phyloP scores from a whole-genome alignment of 2,888 invertebrate genomes.

The Chromoteleia sp. region DNA sequence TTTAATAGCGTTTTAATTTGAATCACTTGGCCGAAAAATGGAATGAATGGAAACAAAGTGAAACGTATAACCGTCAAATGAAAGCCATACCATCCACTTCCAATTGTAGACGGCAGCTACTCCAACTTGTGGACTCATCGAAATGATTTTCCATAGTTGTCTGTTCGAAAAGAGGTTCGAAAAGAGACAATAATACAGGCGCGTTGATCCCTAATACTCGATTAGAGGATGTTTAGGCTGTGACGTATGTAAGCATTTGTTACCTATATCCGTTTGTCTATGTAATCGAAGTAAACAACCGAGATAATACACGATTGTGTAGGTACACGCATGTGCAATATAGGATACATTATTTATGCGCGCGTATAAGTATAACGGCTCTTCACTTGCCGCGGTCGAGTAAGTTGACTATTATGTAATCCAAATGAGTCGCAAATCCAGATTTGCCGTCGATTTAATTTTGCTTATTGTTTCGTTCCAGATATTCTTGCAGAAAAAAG shows the following conservation, averaged over 20 bases:
- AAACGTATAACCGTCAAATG: no score
- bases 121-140: conserved; percentile 13
- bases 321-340: conserved; percentile 37
- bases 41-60: no score
- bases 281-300: conserved; percentile 40
- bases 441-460: conserved; percentile 35
- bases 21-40: no score
- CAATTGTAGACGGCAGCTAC: background rate
- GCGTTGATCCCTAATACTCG: conserved; percentile 8
- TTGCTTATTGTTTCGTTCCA: conserved; percentile 31
- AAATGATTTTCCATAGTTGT: background rate
- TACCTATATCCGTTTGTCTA: conserved; percentile 23
- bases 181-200: background rate
- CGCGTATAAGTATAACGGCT: conserved; percentile 32
- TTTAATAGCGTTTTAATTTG: no score
- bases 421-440: conserved; percentile 32
- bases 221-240: conserved; percentile 27
- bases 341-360: conserved; percentile 42
- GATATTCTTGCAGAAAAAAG: conserved; percentile 3
- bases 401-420: conserved; percentile 27
- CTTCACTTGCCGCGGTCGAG: conserved; percentile 34
- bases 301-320: conserved; percentile 17
- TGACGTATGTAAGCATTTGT: conserved; percentile 13
- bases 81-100: background rate
- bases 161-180: background rate